phyloP scores from a whole-genome alignment of 2,797 vertebrate genomes.

The Mallotus villosus region DNA sequence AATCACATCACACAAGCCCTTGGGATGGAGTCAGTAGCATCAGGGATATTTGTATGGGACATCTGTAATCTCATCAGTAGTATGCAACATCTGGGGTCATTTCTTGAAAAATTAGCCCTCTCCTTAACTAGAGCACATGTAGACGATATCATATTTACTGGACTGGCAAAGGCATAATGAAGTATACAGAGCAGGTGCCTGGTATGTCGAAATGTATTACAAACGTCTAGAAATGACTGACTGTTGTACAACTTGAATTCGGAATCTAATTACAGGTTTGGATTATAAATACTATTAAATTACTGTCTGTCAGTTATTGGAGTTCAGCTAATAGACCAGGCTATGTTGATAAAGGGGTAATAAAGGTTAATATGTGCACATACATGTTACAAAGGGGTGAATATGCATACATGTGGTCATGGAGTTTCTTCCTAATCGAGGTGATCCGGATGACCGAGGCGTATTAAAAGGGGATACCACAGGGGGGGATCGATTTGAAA shows the following conservation, averaged over 20 bases:
- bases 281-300: constrained; percentile 9
- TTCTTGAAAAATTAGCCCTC: constrained; percentile 15
- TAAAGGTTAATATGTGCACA: neutral
- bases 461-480: neutral
- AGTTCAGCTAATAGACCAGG: constrained; percentile 2
- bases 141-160: neutral
- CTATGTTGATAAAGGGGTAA: neutral
- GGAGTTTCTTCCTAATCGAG: too few relatives aligned
- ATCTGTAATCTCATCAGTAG: constrained; percentile 45
- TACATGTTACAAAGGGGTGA: neutral
- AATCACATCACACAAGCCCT: neutral
- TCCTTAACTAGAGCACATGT: constrained; percentile 3
- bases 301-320: neutral
- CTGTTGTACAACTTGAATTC: neutral
- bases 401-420: neutral
- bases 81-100: constrained; percentile 27
- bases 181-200: neutral
- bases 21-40: constrained; percentile 53
- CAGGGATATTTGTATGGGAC: constrained; percentile 15
- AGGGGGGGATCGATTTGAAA: neutral
- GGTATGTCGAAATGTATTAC: neutral
- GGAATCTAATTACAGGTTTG: constrained; percentile 1
- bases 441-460: too few relatives aligned
- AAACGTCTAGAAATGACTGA: neutral
- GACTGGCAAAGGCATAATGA: neutral